Base-by-base conservation (phyloP, 2,888 invertebrate genomes). In the Notodonta dromedarius region DNA sequence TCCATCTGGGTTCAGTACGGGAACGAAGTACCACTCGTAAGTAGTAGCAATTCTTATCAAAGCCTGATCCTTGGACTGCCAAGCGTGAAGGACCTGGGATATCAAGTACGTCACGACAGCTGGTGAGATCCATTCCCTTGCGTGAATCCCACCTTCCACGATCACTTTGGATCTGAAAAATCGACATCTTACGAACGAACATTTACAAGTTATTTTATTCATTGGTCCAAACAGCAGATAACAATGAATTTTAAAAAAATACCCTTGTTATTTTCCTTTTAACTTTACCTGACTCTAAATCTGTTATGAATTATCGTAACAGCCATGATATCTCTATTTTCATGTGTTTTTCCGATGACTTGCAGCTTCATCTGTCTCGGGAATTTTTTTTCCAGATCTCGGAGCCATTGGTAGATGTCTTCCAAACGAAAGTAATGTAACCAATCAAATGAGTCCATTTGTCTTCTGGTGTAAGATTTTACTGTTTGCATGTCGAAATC, bases 91-190 rank as follows among this genome's bases (percentile, higher is more conserved):
- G 1, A 96, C 82, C 70, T 95, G 87, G 56, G 94, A 87, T 39
- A 95, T 74, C 6, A 96, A 83, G 69, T 94, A 96, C 0, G 95
- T 94, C 0, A 94, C 94, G 14, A 71, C 59, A 0, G 96, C 95
- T 0, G 95, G 93, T 0, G 94, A 82, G 53, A 96, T 95, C 96
- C 96, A 97, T 86, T 97, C 97, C 53, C 97, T 94, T 0, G 96
- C 96, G 75, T 96, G 96, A 64, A 96, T 96, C 12, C 94, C 94
- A 13, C 91, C 94, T 83, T 95, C 95, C 32, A 95, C 69, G 14
- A 95, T 92, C 13, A 94, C 86, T 42, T 8, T 62, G 2, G 73
- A 66, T 12, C 74, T 74, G 39, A 7, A 71, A 42, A 50, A 16
- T 5, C 1, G 13, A n/a, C 13, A 11, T 0, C 13, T 5, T 46